phyloP scores from a whole-genome alignment of 2,888 invertebrate species.

The Eretmocerus hayati region DNA sequence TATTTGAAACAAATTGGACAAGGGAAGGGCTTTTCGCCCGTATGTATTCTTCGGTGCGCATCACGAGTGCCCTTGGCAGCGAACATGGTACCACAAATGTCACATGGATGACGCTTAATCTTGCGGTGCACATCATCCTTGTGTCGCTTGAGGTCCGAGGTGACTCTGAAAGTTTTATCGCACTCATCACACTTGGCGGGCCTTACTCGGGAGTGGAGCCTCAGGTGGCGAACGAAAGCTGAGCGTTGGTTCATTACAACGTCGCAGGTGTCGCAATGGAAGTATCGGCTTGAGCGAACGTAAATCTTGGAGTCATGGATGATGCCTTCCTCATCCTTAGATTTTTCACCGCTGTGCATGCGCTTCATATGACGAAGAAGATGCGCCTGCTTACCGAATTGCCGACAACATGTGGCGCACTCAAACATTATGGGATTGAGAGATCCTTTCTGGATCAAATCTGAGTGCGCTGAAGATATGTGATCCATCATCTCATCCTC shows the following conservation, averaged over 20 bases:
- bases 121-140: conserved; percentile 41
- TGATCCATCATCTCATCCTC: too few relatives aligned
- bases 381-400: not conserved
- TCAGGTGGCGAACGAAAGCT: conserved; percentile 49
- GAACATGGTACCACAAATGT: conserved; percentile 40
- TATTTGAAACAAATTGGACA: conserved; percentile 45
- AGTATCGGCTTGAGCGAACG: conserved; percentile 14
- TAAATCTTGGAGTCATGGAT: not conserved
- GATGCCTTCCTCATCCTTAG: conserved; percentile 3
- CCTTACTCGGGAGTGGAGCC: conserved; percentile 46
- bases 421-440: too few relatives aligned
- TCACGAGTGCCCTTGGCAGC: conserved; percentile 28
- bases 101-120: conserved; percentile 50
- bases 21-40: conserved; percentile 43
- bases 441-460: too few relatives aligned
- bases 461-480: too few relatives aligned
- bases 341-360: not conserved
- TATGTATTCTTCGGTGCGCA: conserved; percentile 44
- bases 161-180: conserved; percentile 27
- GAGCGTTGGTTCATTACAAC: conserved; percentile 37
- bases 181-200: conserved; percentile 49
- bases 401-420: conserved; percentile 8
- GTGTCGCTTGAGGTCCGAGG: conserved; percentile 50
- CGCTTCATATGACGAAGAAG: conserved; percentile 5
- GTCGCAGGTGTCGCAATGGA: conserved; percentile 47